A percentile compares a stretch with the other conserved stretches of the same genome.
Evolutionary conservation across 2,797 vertebrate genomes (phyloP).

Genomic region (Notamacropus eugenii): DNA sequence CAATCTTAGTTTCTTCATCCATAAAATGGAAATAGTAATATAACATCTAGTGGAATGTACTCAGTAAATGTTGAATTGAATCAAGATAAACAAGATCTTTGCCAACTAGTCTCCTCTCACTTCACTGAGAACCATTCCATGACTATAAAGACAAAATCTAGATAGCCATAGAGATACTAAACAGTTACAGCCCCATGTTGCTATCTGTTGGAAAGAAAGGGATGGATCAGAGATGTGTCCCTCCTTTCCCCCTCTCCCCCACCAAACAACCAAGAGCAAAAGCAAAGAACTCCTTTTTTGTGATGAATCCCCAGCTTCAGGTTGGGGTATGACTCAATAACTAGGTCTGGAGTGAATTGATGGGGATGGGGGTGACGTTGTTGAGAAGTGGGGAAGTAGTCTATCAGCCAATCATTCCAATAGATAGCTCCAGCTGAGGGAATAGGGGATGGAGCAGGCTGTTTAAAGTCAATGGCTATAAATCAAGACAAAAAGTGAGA

Average conservation of each 20-base stretch:
- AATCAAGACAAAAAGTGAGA: slow-evolving; percentile 63
- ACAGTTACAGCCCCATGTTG: neutral
- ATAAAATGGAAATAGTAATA: neutral
- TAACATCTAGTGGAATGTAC: neutral
- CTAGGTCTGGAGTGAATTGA: neutral
- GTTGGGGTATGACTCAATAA: neutral
- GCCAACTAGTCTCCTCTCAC: neutral
- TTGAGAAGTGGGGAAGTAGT: neutral
- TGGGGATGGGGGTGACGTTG: neutral
- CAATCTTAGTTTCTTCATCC: neutral
- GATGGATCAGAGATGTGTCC: neutral
- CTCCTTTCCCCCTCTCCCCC: neutral
- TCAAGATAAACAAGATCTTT: neutral
- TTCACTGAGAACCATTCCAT: neutral
- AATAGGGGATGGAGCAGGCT: neutral
- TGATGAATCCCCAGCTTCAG: neutral
- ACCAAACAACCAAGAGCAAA: neutral
- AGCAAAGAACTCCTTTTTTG: slow-evolving; percentile 33
- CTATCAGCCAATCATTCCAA: neutral
- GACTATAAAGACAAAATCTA: neutral
- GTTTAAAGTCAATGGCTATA: slow-evolving; percentile 7
- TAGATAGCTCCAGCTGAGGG: neutral
- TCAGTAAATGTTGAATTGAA: neutral
- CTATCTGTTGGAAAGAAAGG: neutral
- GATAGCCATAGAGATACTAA: neutral